Evolutionary conservation across 2,888 invertebrate genomes (phyloP), one percentile per base, ranked within the genome.

Genomic region (Aporophyla nigra): DNA sequence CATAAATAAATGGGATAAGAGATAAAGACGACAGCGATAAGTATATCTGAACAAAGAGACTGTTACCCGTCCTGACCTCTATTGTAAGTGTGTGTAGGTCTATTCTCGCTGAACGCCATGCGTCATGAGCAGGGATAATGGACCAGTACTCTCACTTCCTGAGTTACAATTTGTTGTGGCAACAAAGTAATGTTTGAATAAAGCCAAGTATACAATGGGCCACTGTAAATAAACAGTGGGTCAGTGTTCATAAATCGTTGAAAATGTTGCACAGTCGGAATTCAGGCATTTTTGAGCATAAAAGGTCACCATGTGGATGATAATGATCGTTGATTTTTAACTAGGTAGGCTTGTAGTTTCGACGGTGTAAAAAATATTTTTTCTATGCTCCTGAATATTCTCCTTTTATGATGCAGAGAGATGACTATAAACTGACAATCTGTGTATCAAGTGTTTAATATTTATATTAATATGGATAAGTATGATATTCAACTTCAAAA

Each of bases 101-200:
- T 70, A 59, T 70, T 71, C 46, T 80, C 19, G 49, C n/a, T 33
- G 14, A 73, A 51, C 24, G 68, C 84, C 14, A 67, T 58, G 82
- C 75, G 61, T 53, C 49, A 66, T 70, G 80, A 19, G 24, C 81
- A 67, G 75, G 81, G 49, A 82, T 80, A 84, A 82, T 82, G 70
- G 75, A 67, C 61, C 81, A 59, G 27, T 80, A 59, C 82, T 85
- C 85, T 82, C 59, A 84, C 82, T 84, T 84, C 82, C 82, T 74
- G 76, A 56, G 67, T 71, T 65, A 68, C 62, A 74, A 80, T 66
- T 65, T 56, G 59, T 77, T 83, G 58, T 83, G 73, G 54, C 81
- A 82, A 84, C 82, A 82, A 82, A 81, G 67, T 68, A 33, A 46
- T 71, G 61, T 68, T 74, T 33, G 70, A 71, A 68, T 81, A 59